Percentiles rank a stretch among this genome's conserved stretches.
phyloP scores from a whole-genome alignment of 30 jellyfish, hydroid and myxozoan genomes.

The Pelagia noctiluca region DNA sequence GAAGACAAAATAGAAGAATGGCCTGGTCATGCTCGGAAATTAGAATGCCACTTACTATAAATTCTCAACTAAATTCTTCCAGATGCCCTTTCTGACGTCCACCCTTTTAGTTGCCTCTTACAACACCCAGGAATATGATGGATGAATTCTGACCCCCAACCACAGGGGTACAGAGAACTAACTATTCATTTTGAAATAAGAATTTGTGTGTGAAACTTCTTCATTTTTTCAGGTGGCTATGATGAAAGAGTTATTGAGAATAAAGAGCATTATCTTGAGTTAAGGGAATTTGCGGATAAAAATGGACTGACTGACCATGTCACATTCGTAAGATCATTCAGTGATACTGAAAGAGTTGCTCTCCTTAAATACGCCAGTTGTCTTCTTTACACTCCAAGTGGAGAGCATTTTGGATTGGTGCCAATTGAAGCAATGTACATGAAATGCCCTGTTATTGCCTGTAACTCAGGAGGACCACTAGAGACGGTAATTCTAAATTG shows the following conservation, averaged over 20 bases:
- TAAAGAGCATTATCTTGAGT: constrained; percentile 85
- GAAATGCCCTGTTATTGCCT: constrained; percentile 95
- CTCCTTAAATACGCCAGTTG: constrained; percentile 78
- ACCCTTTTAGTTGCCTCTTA: too few relatives aligned
- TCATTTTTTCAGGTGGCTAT: constrained; percentile 81
- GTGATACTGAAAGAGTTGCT: constrained; percentile 80
- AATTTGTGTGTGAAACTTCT: background rate
- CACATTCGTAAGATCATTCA: constrained; percentile 82
- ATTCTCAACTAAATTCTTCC: too few relatives aligned
- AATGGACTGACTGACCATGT: constrained; percentile 64
- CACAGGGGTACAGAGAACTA: too few relatives aligned
- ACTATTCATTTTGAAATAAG: too few relatives aligned
- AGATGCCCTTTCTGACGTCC: too few relatives aligned
- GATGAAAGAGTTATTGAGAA: constrained; percentile 92
- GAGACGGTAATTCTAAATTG: constrained; percentile 82
- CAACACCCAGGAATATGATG: too few relatives aligned
- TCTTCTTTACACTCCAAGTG: constrained; percentile 90
- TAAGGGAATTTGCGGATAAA: constrained; percentile 59
- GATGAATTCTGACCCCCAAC: too few relatives aligned
- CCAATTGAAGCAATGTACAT: constrained; percentile 97
- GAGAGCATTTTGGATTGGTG: constrained; percentile 96
- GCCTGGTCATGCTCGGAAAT: too few relatives aligned
- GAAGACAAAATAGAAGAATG: too few relatives aligned
- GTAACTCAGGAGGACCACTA: constrained; percentile 98
- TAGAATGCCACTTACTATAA: too few relatives aligned